Evolutionary conservation across 2,797 vertebrate genomes (phyloP).

Genomic region (Poliocrania exsul): DNA sequence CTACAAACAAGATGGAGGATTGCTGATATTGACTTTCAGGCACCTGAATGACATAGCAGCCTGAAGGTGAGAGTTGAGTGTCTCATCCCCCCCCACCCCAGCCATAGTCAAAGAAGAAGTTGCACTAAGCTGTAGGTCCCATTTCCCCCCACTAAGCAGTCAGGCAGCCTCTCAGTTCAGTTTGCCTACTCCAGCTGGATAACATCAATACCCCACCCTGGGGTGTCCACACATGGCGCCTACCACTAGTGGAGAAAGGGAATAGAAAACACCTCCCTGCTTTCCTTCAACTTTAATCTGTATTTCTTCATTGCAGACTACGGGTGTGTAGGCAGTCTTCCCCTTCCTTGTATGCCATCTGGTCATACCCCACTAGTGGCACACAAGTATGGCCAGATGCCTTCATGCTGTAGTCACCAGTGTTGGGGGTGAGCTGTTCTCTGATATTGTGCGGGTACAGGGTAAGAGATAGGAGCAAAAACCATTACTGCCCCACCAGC

Average conservation of each 20-base stretch:
- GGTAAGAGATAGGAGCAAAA: not conserved
- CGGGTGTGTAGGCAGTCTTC: not conserved
- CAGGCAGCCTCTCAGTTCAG: not conserved
- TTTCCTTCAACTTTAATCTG: not conserved
- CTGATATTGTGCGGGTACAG: not conserved
- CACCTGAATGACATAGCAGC: not conserved
- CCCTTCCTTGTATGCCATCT: not conserved
- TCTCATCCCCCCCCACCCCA: too few relatives aligned
- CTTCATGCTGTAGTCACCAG: fast-evolving
- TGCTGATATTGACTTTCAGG: not conserved
- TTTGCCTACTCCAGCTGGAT: not conserved
- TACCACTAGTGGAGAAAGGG: not conserved
- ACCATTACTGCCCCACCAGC: not conserved
- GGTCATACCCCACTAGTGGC: not conserved
- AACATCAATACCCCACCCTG: not conserved
- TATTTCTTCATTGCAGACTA: not conserved
- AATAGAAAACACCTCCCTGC: not conserved
- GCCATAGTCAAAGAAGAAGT: not conserved
- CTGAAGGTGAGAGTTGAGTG: not conserved
- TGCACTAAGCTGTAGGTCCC: fast-evolving
- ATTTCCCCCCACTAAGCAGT: not conserved
- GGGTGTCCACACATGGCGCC: fast-evolving
- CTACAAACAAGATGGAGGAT: not conserved
- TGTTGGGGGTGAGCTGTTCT: not conserved
- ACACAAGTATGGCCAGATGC: not conserved